These are phyloP conservation scores for Branchipolynoe longqiensis DNA, from an alignment of 2,888 invertebrate genomes.

Conservation along the genomic window DNA sequence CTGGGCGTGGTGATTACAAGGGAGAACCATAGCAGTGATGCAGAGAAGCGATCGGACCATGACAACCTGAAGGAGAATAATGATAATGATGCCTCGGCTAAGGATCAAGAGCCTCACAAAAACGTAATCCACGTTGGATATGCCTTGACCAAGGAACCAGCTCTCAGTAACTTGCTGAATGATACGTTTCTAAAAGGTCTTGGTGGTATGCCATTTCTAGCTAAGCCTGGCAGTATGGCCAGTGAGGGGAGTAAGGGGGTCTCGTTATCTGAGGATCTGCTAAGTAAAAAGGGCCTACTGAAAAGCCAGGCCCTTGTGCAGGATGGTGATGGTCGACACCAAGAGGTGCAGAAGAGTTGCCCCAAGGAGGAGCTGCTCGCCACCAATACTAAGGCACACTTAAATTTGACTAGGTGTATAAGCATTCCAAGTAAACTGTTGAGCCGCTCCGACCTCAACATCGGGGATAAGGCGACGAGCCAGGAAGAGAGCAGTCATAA, in stretches of 20 bases:
- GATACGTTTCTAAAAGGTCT: conserved; percentile 56
- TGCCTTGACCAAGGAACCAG: conserved; percentile 61
- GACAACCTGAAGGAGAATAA: conserved; percentile 21
- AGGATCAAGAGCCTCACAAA: conserved; percentile 54
- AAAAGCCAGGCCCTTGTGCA: conserved; percentile 50
- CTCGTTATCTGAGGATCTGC: conserved; percentile 24
- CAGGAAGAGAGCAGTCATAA: neutral
- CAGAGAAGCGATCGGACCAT: neutral
- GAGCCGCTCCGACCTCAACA: conserved; percentile 45
- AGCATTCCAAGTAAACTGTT: conserved; percentile 57
- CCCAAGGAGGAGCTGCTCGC: conserved; percentile 3
- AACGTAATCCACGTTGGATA: conserved; percentile 65
- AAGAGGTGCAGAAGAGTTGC: conserved; percentile 49
- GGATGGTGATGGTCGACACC: conserved; percentile 33
- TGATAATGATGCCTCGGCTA: neutral
- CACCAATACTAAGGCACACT: conserved; percentile 30
- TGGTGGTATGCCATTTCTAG: conserved; percentile 52
- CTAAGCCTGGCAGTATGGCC: conserved; percentile 47
- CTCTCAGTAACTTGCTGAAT: conserved; percentile 47
- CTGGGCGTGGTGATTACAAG: conserved; percentile 15
- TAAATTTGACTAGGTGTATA: conserved; percentile 52
- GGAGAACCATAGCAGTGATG: conserved; percentile 36
- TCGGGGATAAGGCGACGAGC: neutral
- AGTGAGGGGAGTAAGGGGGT: conserved; percentile 48
- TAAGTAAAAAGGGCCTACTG: conserved; percentile 52